Conservation (phyloP, 2,113 vertebrate species). For the Ictalurus furcatus region DNA sequence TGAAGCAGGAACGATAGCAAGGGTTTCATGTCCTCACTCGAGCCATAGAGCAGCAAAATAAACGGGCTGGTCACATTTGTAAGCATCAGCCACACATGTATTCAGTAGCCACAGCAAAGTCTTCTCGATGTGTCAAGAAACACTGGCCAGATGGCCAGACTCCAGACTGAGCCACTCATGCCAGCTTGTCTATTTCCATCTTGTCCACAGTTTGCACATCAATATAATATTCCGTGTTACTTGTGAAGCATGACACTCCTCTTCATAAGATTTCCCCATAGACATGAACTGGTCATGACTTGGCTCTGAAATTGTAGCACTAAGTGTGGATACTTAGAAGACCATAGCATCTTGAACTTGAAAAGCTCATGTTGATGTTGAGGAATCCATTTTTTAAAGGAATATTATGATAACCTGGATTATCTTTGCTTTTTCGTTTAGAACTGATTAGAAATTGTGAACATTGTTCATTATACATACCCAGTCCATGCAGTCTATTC, state of each 20-base stretch:
- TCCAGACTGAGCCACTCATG: not conserved
- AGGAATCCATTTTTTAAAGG: not conserved
- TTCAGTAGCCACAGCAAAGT: constrained; percentile 25
- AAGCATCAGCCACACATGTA: constrained; percentile 43
- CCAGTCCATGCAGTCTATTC: not conserved
- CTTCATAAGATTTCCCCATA: too few relatives aligned
- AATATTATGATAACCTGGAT: not conserved
- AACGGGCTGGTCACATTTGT: constrained; percentile 73
- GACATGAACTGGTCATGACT: not conserved
- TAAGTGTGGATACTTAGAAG: not conserved
- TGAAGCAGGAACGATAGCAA: constrained; percentile 56
- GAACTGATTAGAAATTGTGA: not conserved
- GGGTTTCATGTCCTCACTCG: constrained; percentile 47
- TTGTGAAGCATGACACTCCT: not conserved
- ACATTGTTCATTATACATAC: not conserved
- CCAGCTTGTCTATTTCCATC: constrained; percentile 24
- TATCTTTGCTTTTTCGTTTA: not conserved
- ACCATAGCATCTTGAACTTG: not conserved
- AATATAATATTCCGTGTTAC: not conserved
- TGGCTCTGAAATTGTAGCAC: not conserved
- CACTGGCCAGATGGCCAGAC: not conserved
- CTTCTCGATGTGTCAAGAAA: constrained; percentile 36
- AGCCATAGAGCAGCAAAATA: constrained; percentile 76
- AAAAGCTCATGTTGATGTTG: not conserved
- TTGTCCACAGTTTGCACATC: constrained; percentile 7